These are phyloP conservation scores for Ophiodon elongatus DNA, from an alignment of 2,113 vertebrate genomes.

Conservation along the genomic window DNA sequence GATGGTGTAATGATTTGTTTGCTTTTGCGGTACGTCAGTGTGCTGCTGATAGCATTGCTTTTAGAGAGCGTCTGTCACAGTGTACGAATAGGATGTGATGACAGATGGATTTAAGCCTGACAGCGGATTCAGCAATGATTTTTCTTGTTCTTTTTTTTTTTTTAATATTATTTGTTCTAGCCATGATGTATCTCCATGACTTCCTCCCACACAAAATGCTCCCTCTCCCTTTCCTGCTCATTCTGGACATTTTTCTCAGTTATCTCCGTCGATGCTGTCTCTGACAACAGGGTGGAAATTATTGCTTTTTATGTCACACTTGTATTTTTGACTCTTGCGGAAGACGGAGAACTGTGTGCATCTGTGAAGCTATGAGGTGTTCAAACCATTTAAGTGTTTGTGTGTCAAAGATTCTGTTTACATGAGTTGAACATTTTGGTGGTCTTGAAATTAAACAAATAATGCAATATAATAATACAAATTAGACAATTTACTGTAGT, in stretches of 20 bases:
- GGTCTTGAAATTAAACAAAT: background rate
- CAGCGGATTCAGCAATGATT: slow-evolving; percentile 37
- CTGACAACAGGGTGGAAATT: slow-evolving; percentile 31
- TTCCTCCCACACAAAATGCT: slow-evolving; percentile 66
- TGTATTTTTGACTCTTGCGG: slow-evolving; percentile 13
- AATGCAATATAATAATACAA: background rate
- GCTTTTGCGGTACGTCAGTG: slow-evolving; percentile 27
- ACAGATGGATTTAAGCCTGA: slow-evolving; percentile 69
- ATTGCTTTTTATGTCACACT: slow-evolving; percentile 31
- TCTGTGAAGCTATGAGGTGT: background rate
- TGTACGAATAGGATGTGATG: slow-evolving; percentile 51
- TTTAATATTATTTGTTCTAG: slow-evolving; percentile 20
- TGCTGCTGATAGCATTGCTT: slow-evolving; percentile 57
- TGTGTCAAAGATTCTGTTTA: background rate
- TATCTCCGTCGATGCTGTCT: slow-evolving; percentile 43
- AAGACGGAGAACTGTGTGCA: background rate
- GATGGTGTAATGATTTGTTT: slow-evolving; percentile 54
- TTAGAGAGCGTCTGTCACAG: slow-evolving; percentile 61
- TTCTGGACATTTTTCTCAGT: slow-evolving; percentile 58
- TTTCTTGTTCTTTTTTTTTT: slow-evolving; percentile 37
- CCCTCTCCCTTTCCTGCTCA: slow-evolving; percentile 41
- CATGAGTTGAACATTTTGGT: background rate
- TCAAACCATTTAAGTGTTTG: background rate
- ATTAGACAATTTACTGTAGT: background rate
- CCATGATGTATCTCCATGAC: slow-evolving; percentile 65